phyloP scores from a whole-genome alignment of 2,888 invertebrate species.

The Seladonia tumulorum region DNA sequence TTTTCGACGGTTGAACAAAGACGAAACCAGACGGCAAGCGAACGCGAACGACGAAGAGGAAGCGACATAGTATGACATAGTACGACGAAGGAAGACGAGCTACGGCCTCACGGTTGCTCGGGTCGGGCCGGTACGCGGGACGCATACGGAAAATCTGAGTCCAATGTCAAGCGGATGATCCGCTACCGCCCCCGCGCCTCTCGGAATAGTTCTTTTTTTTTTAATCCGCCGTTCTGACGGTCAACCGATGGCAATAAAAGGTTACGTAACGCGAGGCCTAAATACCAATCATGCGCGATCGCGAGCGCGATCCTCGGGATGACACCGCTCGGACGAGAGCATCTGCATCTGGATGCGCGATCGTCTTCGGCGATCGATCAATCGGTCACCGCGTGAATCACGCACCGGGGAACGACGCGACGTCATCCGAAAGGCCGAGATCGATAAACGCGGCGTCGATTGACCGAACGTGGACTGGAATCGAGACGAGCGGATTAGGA shows the following conservation, averaged over 20 bases:
- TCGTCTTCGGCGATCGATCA: constrained; percentile 16
- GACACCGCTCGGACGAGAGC: constrained; percentile 22
- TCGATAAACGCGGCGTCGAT: constrained; percentile 39
- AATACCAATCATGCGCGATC: constrained; percentile 69
- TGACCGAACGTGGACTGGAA: constrained; percentile 29
- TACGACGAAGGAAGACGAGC: constrained; percentile 20
- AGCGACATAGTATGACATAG: not conserved
- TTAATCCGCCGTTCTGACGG: constrained; percentile 67
- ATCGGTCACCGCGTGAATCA: constrained; percentile 31
- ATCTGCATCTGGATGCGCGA: constrained; percentile 59
- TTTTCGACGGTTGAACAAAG: constrained; percentile 34
- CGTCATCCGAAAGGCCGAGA: not conserved
- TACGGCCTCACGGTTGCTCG: constrained; percentile 41
- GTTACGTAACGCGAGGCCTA: constrained; percentile 73
- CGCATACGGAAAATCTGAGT: constrained; percentile 78
- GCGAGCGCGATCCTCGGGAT: not conserved
- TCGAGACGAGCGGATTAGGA: constrained; percentile 34
- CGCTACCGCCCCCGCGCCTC: constrained; percentile 55
- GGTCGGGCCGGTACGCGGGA: constrained; percentile 67
- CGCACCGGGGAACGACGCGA: not conserved
- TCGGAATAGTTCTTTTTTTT: constrained; percentile 68
- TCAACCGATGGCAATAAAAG: constrained; percentile 62
- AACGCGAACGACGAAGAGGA: not conserved
- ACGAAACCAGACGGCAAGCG: not conserved
- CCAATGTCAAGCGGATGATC: constrained; percentile 77